Conservation (phyloP, 2,888 invertebrate genomes). For the Stenchaetothrips biformis region DNA sequence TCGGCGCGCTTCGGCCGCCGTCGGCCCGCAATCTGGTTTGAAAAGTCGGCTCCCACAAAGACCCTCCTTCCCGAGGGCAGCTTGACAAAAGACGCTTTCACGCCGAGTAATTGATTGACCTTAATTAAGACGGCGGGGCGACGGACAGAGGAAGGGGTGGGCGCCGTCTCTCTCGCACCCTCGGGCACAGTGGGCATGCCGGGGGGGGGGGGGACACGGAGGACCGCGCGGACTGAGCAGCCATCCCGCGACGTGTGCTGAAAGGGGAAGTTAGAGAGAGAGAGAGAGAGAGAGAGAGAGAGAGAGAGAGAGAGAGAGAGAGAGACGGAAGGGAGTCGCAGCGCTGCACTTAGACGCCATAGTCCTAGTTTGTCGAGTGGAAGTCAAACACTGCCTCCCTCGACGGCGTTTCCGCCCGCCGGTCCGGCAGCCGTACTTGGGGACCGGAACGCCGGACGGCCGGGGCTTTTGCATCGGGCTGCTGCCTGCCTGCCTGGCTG, state of each 20-base stretch:
- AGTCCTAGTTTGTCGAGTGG: background rate
- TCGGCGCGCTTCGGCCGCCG: background rate
- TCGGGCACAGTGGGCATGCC: background rate
- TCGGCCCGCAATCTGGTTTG: constrained; percentile 1
- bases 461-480: background rate
- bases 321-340: background rate
- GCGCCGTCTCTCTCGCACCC: background rate
- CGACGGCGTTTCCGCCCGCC: too few relatives aligned
- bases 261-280: background rate
- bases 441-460: too few relatives aligned
- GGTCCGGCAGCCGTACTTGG: too few relatives aligned
- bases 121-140: constrained; percentile 12
- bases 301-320: background rate
- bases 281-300: background rate
- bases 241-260: background rate
- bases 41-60: constrained; percentile 22
- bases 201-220: background rate
- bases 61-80: background rate
- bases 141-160: background rate
- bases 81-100: constrained; percentile 23
- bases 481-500: too few relatives aligned
- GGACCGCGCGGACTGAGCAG: background rate
- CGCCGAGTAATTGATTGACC: constrained; percentile 22
- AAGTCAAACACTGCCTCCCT: background rate
- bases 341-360: background rate